Evolutionary conservation across 2,797 vertebrate genomes (phyloP), one percentile per base, ranked within the genome.

Genomic region (Anolis apletophallus): DNA sequence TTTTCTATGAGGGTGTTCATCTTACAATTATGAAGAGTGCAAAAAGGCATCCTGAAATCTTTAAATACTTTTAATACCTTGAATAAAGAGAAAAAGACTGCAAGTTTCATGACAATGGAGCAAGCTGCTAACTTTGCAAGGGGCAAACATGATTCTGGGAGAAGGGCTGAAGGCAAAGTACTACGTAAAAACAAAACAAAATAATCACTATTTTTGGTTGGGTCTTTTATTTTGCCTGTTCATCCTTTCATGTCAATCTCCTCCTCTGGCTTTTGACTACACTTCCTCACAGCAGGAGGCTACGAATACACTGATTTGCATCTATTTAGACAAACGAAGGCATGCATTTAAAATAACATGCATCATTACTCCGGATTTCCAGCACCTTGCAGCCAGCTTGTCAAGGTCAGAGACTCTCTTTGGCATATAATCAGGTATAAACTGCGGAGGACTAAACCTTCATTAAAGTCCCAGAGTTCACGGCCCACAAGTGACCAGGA

Each of bases 161-260:
- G 29, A 1, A 11, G 52, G 6, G 50, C 21, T 40, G 72, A 55
- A 55, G 54, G 21, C 26, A 57, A 34, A 59, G 2, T 19, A 1
- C 19, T 55, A n/a, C 11, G 32, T 89, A 93, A 94, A 94, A 94
- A 93, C 50, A 32, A 14, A 29, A 29, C 14, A 68, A 68, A 69
- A n/a, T 14, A 69, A 69, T 3, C 36, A 50, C 21, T 46, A 50
- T 8, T 46, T 46, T 46, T 46, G 46, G 46, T 46, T 46, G 46
- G 46, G 5, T 46, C 7, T 17, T 10, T 34, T 91, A 93, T 86
- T 90, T 88, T 87, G 91, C 86, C 85, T 92, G 90, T 91, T 94
- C 94, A 93, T 94, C 91, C 19, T 91, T 90, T 87, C 83, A 92
- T 91, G 91, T 83, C 90, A 91, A 89, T 88, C 90, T 92, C 13